These are phyloP conservation scores for Sinodicranocentrus sp. DNA, from an alignment of 2,888 invertebrate species.

Conservation along the genomic window DNA sequence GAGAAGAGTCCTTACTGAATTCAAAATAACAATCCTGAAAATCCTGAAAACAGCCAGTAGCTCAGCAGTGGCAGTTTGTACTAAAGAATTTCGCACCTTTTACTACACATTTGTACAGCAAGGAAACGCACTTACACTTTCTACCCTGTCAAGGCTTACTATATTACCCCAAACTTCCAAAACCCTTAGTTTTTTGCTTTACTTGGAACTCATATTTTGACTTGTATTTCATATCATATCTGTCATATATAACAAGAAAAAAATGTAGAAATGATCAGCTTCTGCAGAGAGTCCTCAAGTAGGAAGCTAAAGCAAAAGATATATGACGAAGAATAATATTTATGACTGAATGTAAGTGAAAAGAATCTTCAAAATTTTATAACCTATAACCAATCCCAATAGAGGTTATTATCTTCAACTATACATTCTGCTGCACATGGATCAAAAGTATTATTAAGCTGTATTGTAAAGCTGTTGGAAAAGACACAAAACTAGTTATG, in stretches of 20 bases:
- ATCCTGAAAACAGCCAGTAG: not conserved
- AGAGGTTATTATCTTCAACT: too few relatives aligned
- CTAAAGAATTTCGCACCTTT: conserved; percentile 62
- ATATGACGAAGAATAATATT: conserved; percentile 48
- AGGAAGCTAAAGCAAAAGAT: not conserved
- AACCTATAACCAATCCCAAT: conserved; percentile 47
- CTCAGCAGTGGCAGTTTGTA: conserved; percentile 46
- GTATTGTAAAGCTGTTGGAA: not conserved
- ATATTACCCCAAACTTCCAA: not conserved
- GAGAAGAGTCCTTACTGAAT: too few relatives aligned
- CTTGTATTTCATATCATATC: too few relatives aligned
- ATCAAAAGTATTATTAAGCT: not conserved
- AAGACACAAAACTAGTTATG: not conserved
- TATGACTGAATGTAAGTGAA: conserved; percentile 56
- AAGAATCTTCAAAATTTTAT: conserved; percentile 55
- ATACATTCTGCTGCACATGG: too few relatives aligned
- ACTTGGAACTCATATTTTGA: too few relatives aligned
- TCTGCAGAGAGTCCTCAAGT: not conserved
- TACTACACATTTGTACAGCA: not conserved
- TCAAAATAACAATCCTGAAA: too few relatives aligned
- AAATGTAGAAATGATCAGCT: too few relatives aligned
- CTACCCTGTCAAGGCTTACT: not conserved
- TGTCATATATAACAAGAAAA: too few relatives aligned
- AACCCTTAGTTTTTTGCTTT: too few relatives aligned
- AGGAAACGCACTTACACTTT: conserved; percentile 17